Evolutionary conservation across 2,888 invertebrate species (phyloP).

Genomic region (Netelia fuscicornis): DNA sequence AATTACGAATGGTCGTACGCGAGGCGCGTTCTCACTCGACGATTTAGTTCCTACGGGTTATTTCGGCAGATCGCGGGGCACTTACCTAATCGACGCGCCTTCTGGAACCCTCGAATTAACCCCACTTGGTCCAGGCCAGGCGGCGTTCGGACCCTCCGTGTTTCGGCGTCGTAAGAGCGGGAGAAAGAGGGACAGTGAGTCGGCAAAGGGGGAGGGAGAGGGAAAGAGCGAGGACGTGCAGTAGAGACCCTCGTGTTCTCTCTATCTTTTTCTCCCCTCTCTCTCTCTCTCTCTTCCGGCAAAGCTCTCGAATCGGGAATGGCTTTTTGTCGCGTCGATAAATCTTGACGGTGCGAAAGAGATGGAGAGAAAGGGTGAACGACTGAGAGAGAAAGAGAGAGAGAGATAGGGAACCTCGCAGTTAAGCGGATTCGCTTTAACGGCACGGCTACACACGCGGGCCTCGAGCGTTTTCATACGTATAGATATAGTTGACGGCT

Average conservation of each 20-base stretch:
- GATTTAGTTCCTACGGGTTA: constrained; percentile 41
- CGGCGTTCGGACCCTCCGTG: constrained; percentile 45
- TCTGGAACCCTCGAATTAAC: constrained; percentile 63
- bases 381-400: constrained; percentile 22
- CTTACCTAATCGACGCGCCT: constrained; percentile 62
- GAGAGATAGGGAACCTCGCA: constrained; percentile 15
- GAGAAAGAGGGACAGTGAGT: constrained; percentile 14
- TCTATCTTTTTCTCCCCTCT: neutral
- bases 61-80: constrained; percentile 30
- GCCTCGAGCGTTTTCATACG: constrained; percentile 21
- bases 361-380: constrained; percentile 22
- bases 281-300: constrained; percentile 20
- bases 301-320: constrained; percentile 58
- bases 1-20: neutral
- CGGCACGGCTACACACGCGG: constrained; percentile 19
- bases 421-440: constrained; percentile 45
- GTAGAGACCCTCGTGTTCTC: constrained; percentile 40
- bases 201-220: constrained; percentile 2
- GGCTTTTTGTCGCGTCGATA: constrained; percentile 67
- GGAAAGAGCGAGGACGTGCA: constrained; percentile 30
- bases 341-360: constrained; percentile 56
- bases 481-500: constrained; percentile 20
- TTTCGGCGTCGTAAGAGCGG: constrained; percentile 6
- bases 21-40: constrained; percentile 12
- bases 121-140: constrained; percentile 52